Percentiles rank a stretch among this genome's conserved stretches.
Evolutionary conservation across 1,140 invertebrate species (phyloP).

Genomic region (Heliconius melpomene): DNA sequence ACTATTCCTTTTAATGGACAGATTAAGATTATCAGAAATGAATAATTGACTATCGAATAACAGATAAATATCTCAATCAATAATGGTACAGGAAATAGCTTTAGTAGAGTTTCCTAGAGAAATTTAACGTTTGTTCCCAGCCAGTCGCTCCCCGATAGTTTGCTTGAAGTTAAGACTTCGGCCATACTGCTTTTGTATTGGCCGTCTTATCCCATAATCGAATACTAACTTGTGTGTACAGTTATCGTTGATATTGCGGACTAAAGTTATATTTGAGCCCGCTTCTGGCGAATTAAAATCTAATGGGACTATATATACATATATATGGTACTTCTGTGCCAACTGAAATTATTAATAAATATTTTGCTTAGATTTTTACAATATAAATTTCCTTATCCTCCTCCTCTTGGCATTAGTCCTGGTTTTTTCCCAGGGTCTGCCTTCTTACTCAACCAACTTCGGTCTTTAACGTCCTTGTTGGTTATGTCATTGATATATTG

Average conservation of each 20-base stretch:
- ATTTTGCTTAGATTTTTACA: no score
- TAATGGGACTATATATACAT: background rate
- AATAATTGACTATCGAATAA: background rate
- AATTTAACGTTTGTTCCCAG: conserved; percentile 41
- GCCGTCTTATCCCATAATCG: conserved; percentile 44
- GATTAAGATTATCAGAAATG: background rate
- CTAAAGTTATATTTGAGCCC: conserved; percentile 27
- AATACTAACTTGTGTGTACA: conserved; percentile 43
- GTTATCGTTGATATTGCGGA: conserved; percentile 39
- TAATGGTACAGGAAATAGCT: conserved; percentile 34
- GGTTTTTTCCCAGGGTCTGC: no score
- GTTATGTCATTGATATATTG: no score
- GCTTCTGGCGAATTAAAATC: conserved; percentile 8
- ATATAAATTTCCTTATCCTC: no score
- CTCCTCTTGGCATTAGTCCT: no score
- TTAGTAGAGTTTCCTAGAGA: conserved; percentile 31
- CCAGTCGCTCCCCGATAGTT: conserved; percentile 36
- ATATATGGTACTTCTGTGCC: background rate
- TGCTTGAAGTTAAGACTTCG: conserved; percentile 39
- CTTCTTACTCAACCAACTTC: no score
- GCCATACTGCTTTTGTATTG: conserved; percentile 36
- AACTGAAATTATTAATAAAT: background rate
- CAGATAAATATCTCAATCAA: conserved; percentile 31
- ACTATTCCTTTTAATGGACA: no score
- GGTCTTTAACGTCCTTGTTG: no score